Base-by-base conservation (phyloP, 2,888 invertebrate genomes). In the Rapana venosa region DNA sequence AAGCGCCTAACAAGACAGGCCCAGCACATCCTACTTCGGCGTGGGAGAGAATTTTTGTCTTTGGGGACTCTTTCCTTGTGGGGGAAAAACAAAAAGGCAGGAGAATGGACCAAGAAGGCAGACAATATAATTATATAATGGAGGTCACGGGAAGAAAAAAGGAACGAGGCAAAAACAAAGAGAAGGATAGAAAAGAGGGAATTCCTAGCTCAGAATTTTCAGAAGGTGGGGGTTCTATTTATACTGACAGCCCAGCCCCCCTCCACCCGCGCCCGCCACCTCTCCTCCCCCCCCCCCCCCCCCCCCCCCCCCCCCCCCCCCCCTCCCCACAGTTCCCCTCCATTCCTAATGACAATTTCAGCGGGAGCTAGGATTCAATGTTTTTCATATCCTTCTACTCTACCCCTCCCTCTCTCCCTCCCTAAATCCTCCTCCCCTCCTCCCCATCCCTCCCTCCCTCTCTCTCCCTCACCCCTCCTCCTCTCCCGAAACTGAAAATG, bases 341-440 rank as follows among this genome's bases (percentile, higher is more conserved):
- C 77, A 13, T 30, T 30, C 13, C n/a, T 30, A 26, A 47, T 5
- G 47, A 8, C 47, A 2, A 8, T 47, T 47, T 47, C 47, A 47
- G 47, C 4, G 47, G 47, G 47, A 47, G 47, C 47, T 47, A 8
- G 47, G 47, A 47, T 47, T 47, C 47, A 47, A 6, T 74, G 20
- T 47, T 5, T 47, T 47, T 47, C 47, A 8, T 47, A 47, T 47
- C 47, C 47, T 8, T 47, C 47, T 47, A 47, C 77, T n/a, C 77
- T n/a, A 13, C 11, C n/a, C 30, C 77, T 13, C 77, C 30, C 77
- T 30, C 26, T 30, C 77, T 77, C 89, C 84, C 77, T 87, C 89
- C 56, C 56, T 90, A 87, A 79, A 70, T 77, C n/a, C n/a, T n/a
- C n/a, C 35, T 87, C 77, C 87, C 87, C 87, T 32, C 85, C 84